Conservation (phyloP, 1,140 invertebrate species). For the Pseudoatta argentina region DNA sequence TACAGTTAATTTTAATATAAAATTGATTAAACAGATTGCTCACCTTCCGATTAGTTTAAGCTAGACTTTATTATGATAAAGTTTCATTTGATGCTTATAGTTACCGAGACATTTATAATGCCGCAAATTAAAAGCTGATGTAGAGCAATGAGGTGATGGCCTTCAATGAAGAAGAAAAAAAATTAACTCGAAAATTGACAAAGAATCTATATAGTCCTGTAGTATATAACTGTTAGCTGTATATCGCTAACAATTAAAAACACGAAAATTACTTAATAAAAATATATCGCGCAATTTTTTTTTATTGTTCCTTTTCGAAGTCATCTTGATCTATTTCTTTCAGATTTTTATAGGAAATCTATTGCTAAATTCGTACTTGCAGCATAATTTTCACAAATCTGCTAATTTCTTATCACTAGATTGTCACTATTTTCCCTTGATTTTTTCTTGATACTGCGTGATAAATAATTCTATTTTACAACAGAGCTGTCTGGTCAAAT, state of each 20-base stretch:
- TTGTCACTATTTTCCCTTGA: background rate
- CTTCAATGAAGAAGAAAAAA: background rate
- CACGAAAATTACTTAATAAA: background rate
- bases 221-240: background rate
- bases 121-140: background rate
- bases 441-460: constrained; percentile 1
- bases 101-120: constrained; percentile 3
- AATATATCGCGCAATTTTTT: constrained; percentile 9
- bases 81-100: background rate
- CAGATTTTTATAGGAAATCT: background rate
- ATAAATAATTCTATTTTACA: constrained; percentile 19
- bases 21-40: background rate
- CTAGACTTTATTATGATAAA: background rate
- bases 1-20: background rate
- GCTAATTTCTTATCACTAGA: background rate
- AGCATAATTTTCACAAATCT: background rate
- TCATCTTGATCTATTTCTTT: background rate
- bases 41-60: background rate
- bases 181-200: background rate
- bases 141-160: background rate
- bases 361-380: background rate
- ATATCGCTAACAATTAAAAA: background rate
- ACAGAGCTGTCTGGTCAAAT: background rate
- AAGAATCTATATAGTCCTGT: background rate
- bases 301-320: background rate